These are phyloP conservation scores for Brotula barbata DNA, from an alignment of 2,797 vertebrate genomes.

Conservation along the genomic window DNA sequence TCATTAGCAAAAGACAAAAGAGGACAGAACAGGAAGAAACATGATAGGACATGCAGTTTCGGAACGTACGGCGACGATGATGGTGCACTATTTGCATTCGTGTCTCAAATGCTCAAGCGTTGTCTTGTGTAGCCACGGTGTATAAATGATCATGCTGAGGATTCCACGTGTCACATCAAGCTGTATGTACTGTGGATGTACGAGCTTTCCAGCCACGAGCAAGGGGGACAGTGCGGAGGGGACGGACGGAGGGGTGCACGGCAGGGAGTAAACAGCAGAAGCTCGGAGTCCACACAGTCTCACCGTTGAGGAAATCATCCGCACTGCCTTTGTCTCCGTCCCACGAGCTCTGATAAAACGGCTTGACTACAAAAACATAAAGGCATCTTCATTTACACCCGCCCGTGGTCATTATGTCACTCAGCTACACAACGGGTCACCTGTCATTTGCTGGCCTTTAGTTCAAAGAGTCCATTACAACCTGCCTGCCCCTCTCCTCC, in stretches of 20 bases:
- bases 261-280: constrained; percentile 39
- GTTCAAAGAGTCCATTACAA: constrained; percentile 47
- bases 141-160: constrained; percentile 57
- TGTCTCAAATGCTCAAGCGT: constrained; percentile 30
- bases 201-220: constrained; percentile 53
- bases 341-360: constrained; percentile 79
- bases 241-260: constrained; percentile 11
- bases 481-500: constrained; percentile 5
- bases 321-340: constrained; percentile 78
- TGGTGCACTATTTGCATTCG: constrained; percentile 4
- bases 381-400: constrained; percentile 65
- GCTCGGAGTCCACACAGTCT: constrained; percentile 69
- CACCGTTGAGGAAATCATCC: constrained; percentile 81
- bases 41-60: constrained; percentile 57
- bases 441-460: constrained; percentile 35
- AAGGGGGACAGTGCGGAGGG: constrained; percentile 17
- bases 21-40: constrained; percentile 12
- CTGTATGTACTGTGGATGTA: constrained; percentile 13
- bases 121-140: constrained; percentile 11
- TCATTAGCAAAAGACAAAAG: constrained; percentile 15
- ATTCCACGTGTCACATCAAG: constrained; percentile 45
- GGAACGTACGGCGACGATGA: constrained; percentile 26
- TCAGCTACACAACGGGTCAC: constrained; percentile 32
- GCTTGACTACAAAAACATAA: constrained; percentile 82
- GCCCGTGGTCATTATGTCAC: constrained; percentile 15